Evolutionary conservation across 1,140 invertebrate species (phyloP).

Genomic region (Bombus sylvicola): DNA sequence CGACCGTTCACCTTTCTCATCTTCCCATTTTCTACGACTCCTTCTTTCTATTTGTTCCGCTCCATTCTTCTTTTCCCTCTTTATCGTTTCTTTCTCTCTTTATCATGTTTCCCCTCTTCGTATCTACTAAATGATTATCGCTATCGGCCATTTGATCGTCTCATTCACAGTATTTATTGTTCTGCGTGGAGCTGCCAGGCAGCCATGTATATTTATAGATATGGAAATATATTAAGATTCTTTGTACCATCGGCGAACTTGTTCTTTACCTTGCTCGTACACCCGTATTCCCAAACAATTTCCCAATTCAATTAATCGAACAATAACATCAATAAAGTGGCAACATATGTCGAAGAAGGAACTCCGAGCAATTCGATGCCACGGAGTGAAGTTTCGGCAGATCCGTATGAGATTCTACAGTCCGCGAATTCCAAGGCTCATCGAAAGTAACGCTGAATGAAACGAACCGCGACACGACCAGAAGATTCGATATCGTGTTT

Average conservation of each 20-base stretch:
- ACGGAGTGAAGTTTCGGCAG: background rate
- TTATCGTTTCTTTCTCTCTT: conserved; percentile 30
- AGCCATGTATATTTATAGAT: conserved; percentile 66
- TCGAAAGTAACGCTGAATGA: conserved; percentile 55
- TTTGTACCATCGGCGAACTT: background rate
- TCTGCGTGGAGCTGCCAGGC: conserved; percentile 33
- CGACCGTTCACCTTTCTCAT: conserved; percentile 4
- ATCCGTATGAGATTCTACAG: background rate
- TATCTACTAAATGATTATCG: background rate
- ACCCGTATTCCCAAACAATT: no score
- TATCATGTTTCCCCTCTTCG: conserved; percentile 26
- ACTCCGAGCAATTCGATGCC: background rate
- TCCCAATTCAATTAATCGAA: conserved; percentile 25
- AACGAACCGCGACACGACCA: background rate
- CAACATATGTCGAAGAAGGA: background rate
- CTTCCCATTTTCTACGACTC: background rate
- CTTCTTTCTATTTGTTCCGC: conserved; percentile 41
- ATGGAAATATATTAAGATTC: conserved; percentile 64
- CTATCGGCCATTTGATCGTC: conserved; percentile 11
- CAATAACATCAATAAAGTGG: background rate
- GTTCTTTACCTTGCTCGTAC: background rate
- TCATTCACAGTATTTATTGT: conserved; percentile 65
- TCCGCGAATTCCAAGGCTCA: conserved; percentile 2
- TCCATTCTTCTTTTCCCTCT: conserved; percentile 1
- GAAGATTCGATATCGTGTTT: background rate